Evolutionary conservation across 2,797 vertebrate genomes (phyloP).

Genomic region (Eptatretus atami): DNA sequence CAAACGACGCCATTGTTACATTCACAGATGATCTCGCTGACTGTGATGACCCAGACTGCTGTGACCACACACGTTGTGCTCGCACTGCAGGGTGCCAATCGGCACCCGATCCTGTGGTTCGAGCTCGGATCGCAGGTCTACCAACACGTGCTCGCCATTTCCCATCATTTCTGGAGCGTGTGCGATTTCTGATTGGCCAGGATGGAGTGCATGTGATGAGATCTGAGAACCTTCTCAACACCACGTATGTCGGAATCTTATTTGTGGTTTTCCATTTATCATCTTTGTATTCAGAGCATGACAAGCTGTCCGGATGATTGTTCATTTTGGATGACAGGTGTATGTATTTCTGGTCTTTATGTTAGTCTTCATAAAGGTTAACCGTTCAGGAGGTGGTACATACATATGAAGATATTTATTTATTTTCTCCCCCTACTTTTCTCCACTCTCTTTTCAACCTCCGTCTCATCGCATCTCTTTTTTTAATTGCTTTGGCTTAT

Average conservation of each 20-base stretch:
- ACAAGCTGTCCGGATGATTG: too few relatives aligned
- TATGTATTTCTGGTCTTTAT: too few relatives aligned
- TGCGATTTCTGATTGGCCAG: slow-evolving; percentile 60
- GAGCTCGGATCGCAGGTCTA: slow-evolving; percentile 22
- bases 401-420: too few relatives aligned
- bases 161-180: slow-evolving; percentile 42
- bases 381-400: too few relatives aligned
- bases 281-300: too few relatives aligned
- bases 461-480: too few relatives aligned
- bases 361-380: too few relatives aligned
- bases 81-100: slow-evolving; percentile 55
- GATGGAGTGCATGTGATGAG: slow-evolving; percentile 54
- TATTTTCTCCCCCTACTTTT: too few relatives aligned
- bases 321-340: too few relatives aligned
- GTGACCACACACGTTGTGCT: slow-evolving; percentile 49
- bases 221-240: slow-evolving; percentile 50
- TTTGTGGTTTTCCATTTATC: neutral
- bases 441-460: too few relatives aligned
- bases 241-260: slow-evolving; percentile 25
- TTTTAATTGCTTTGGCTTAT: too few relatives aligned
- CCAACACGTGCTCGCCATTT: slow-evolving; percentile 13
- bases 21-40: slow-evolving; percentile 47
- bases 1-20: too few relatives aligned
- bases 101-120: slow-evolving; percentile 55
- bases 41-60: slow-evolving; percentile 70